Evolutionary conservation across 2,113 vertebrate species (phyloP), one percentile per base, ranked within the genome.

Genomic region (Pan paniscus): DNA sequence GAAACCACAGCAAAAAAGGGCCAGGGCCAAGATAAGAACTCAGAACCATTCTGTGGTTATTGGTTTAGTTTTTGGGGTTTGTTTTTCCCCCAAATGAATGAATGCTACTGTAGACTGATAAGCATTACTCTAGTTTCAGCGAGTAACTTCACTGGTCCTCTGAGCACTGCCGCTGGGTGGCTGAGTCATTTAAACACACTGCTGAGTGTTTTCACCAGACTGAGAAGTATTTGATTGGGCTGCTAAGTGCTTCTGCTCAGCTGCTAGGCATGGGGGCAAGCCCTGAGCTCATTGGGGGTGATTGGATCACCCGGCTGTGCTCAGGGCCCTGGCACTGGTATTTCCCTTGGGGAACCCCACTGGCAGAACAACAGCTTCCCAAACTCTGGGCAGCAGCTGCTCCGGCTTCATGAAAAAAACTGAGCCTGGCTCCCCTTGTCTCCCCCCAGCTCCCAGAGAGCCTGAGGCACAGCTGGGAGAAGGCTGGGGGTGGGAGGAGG

Each of bases 371-470:
- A 86, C 82, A 82, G 5, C 52, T 94, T 93, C 85, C 85, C 55
- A 59, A 78, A 89, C 12, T 79, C 64, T 13, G 6, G 50, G 64
- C 91, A 79, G 67, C 95, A 96, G 96, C 88, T 96, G 89, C 61
- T 93, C 22, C 64, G 46, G 89, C 90, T 57, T 96, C 70, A 38
- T 12, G 38, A 61, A 89, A 79, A 80, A 22, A 72, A 48, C 72
- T 8, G 43, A 70, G 61, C 10, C 68, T 52, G 25, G 52, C 27
- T 8, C 40, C 32, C 67, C 46, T 59, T 83, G 23, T 27, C 57
- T 76, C 46, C 38, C 6, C 68, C 30, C 32, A 3, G 25, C 23
- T 72, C 72, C 64, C 88, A 85, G 57, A 23, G 57, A 93, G 43
- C 20, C 70, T 4, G 18, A 32, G 61, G 40, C 94, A 79, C 70